phyloP scores from a whole-genome alignment of 2,113 vertebrate genomes.

The Phylloscopus trochiloides region DNA sequence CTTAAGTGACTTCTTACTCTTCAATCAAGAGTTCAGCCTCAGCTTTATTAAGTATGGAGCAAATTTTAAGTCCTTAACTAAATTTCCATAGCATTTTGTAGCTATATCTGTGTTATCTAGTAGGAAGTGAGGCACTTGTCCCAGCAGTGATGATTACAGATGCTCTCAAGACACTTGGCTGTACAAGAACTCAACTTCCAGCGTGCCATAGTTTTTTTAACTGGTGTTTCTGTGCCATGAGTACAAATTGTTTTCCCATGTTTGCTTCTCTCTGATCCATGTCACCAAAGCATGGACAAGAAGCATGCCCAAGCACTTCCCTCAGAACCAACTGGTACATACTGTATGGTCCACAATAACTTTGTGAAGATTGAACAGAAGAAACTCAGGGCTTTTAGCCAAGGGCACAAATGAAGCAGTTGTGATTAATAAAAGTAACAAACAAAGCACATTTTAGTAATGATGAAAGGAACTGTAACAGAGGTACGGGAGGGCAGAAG shows the following conservation, averaged over 20 bases:
- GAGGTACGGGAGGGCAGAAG: neutral
- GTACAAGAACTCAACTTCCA: neutral
- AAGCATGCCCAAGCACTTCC: neutral
- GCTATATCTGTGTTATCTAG: neutral
- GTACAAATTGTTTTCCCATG: neutral
- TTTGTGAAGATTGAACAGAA: neutral
- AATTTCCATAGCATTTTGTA: neutral
- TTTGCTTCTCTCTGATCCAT: neutral
- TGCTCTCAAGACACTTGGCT: neutral
- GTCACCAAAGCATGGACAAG: neutral
- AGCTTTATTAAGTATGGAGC: neutral
- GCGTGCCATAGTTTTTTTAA: neutral
- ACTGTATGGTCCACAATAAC: conserved; percentile 38
- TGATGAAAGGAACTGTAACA: conserved; percentile 47
- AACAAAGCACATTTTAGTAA: conserved; percentile 50
- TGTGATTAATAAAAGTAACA: conserved; percentile 42
- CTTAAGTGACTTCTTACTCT: neutral
- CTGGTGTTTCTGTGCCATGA: neutral
- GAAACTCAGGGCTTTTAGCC: conserved; percentile 18
- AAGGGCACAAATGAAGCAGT: conserved; percentile 33
- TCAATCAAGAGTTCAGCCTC: neutral
- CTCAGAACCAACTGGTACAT: conserved; percentile 7
- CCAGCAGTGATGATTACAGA: neutral
- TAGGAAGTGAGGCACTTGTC: neutral
- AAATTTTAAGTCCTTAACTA: neutral